These are phyloP conservation scores for Sebastes hubbsi DNA, from an alignment of 2,797 vertebrate genomes.

Conservation along the genomic window DNA sequence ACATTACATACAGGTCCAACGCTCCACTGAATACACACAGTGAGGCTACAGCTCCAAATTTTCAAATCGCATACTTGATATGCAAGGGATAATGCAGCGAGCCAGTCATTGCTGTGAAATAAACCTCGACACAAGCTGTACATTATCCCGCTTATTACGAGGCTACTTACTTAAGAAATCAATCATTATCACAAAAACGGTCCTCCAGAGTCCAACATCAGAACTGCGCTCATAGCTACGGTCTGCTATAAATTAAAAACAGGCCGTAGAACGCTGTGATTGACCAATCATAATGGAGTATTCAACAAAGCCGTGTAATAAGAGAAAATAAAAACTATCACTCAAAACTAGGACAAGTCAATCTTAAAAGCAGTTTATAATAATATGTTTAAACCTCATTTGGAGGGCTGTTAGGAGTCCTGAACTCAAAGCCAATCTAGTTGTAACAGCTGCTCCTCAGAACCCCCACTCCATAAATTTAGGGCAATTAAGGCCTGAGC, in stretches of 20 bases:
- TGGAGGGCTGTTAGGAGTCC: not conserved
- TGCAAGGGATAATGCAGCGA: too few relatives aligned
- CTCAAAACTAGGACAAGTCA: not conserved
- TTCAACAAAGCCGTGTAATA: not conserved
- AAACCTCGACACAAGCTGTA: too few relatives aligned
- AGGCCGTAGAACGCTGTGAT: too few relatives aligned
- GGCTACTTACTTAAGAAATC: too few relatives aligned
- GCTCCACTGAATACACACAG: not conserved
- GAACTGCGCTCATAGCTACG: too few relatives aligned
- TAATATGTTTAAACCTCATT: not conserved
- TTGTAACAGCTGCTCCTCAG: slow-evolving; percentile 46
- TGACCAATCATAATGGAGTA: too few relatives aligned
- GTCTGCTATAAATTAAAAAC: too few relatives aligned
- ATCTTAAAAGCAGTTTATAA: not conserved
- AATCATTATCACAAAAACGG: too few relatives aligned
- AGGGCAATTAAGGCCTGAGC: slow-evolving; percentile 57
- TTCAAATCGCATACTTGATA: not conserved
- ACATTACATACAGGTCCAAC: not conserved
- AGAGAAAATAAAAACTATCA: not conserved
- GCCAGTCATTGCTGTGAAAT: too few relatives aligned
- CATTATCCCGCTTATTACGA: too few relatives aligned
- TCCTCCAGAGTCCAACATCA: rapidly evolving
- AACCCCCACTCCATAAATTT: slow-evolving; percentile 52
- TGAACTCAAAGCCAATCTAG: not conserved
- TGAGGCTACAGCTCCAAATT: not conserved